Base-by-base conservation (phyloP, 2,113 vertebrate species). In the Cygnus atratus region DNA sequence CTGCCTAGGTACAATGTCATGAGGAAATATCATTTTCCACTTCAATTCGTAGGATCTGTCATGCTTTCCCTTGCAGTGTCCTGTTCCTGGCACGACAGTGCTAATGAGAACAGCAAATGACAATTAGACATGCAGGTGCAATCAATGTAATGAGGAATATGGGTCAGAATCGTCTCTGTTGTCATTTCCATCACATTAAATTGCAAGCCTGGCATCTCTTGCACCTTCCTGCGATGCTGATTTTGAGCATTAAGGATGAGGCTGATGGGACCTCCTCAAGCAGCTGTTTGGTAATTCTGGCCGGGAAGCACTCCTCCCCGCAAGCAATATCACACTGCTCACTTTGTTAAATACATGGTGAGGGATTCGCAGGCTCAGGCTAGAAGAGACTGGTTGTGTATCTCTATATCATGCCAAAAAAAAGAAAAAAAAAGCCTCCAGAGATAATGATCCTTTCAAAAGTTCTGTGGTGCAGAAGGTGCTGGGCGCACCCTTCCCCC, bases 281-380 rank as follows among this genome's bases (percentile, higher is more conserved):
- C 80, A 94, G 88, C 83, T 87, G 41, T 50, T 78, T 75, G 90
- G 72, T 80, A 55, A 43, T 93, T 88, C 75, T 70, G 85, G 10
- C 50, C 39, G 63, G 75, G 46, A 74, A 88, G 44, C 6, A 2
- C 39, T 58, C 39, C 22, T 94, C 28, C 31, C 72, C 0, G 2
- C 63, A 63, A 86, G 92, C 50, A 93, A 5, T 44, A 88, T 59
- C 28, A 22, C 48, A 10, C 78, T 87, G 68, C 75, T 86, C 72
- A 3, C 75, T 70, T 70, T 26, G 72, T 84, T 90, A 81, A 90
- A 93, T 46, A 43, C 13, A 83, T 52, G n/a, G 24, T 4, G 55
- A 77, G 86, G 52, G 50, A 84, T 80, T 84, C 88, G 48, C n/a
- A 80, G 79, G 68, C 72, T 95, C 57, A 39, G 72, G 19, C 80